Base-by-base conservation (phyloP, 2,113 vertebrate species). In the Balaeniceps rex region DNA sequence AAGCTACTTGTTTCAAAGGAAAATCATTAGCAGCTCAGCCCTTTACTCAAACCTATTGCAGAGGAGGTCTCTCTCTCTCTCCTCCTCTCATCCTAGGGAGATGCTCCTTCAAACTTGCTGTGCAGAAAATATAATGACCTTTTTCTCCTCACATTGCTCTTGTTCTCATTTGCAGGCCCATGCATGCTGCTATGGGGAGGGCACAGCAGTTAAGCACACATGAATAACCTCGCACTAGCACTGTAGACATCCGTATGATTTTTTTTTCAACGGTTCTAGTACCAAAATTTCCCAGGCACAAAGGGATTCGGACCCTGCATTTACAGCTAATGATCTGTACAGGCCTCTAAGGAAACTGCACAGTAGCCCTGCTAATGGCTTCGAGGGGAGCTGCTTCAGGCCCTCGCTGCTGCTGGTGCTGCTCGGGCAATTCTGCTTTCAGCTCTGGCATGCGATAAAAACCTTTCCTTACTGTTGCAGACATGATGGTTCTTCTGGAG, bases 361-460 rank as follows among this genome's bases (percentile, higher is more conserved):
- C 34, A 26, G 93, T 88, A 66, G 66, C 78, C 74, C 15, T 65
- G 58, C 65, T 79, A 69, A 84, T 57, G 91, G 84, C 66, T 88
- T 93, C 70, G 52, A 79, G 81, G 80, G 78, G 78, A 94, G 94
- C 85, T 29, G 57, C 70, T 90, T 75, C 58, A 49, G 85, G 72
- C 83, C 31, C 70, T 36, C 74, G 72, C 79, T 89, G 84, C 91
- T 64, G 70, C 69, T 46, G 16, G 10, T 75, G 72, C n/a, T 90
- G 81, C 89, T 97, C n/a, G 23, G 88, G 51, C 86, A 91, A 83
- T 66, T 64, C 70, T 74, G 69, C 65, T 93, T 76, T 85, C 81
- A 82, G 70, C 63, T 69, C 88, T 19, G 1, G 69, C 10, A 26
- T 31, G 70, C 1, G 8, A 79, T 77, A 80, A 91, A 93, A 93